Base-by-base conservation (phyloP, 2,113 vertebrate genomes). In the Lycaon pictus region DNA sequence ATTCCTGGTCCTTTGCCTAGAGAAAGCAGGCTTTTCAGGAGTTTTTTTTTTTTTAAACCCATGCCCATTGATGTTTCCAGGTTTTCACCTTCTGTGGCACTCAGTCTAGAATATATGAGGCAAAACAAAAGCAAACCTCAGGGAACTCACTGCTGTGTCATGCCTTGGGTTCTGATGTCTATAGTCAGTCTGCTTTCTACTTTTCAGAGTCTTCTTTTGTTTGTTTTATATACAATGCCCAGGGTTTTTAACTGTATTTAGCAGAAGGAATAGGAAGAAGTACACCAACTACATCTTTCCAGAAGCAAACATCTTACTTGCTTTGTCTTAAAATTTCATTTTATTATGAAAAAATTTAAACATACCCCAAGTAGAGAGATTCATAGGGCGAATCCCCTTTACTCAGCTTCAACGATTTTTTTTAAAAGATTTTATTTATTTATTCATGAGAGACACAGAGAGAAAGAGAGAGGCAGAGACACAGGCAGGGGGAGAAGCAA, bases 301-400 rank as follows among this genome's bases (percentile, higher is more conserved):
- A 53, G 35, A 85, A 72, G 17, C 23, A 83, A 22, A 91, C 62
- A 23, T 84, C 25, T 53, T 20, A 62, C 35, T 76, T 71, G 9
- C 58, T 92, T 88, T 97, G 58, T 87, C 80, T 96, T 69, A 32
- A 85, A 93, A 76, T 88, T 84, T 88, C 2, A 93, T 80, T 84
- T 82, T 96, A 69, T 76, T 77, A 90, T 93, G 55, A 22, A 96
- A 94, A 83, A 43, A 58, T 67, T 58, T 53, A 90, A 92, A 85
- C 65, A 83, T 58, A 94, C 32, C 56, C 20, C 43, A 90, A 79
- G 35, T 71, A 90, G 11, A 67, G 32, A 95, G 62, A 87, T 88
- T 77, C 79, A n/a, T 79, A 82, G 43, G 82, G 86, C 23, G 12
- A 97, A 77, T 25, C 25, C 22, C 17, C 27, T 90, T 95, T 65